Percentiles rank a stretch among this genome's conserved stretches.
These are phyloP conservation scores for Oscarella lobularis DNA, from an alignment of 37 sponge, comb jelly and placozoan genomes.

Conservation along the genomic window DNA sequence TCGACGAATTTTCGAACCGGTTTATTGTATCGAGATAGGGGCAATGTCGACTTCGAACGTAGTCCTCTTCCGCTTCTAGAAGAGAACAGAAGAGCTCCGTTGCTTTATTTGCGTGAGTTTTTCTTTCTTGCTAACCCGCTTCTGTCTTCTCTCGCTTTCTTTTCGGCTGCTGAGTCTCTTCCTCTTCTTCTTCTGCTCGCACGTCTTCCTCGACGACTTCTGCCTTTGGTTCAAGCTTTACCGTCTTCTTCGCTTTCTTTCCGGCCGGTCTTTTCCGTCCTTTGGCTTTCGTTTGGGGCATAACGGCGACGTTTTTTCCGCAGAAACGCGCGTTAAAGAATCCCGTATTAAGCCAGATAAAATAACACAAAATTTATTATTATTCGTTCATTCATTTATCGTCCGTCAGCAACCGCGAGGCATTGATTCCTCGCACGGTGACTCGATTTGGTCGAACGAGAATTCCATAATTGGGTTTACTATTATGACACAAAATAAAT, in stretches of 20 bases:
- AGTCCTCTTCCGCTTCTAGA: neutral
- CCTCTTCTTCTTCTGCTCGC: neutral
- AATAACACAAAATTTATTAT: neutral
- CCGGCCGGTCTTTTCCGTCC: no score
- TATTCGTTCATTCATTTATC: neutral
- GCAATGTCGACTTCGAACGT: neutral
- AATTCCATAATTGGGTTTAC: conserved; percentile 61
- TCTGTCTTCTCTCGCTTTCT: neutral
- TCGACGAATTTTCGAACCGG: neutral
- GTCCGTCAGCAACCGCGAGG: conserved; percentile 3
- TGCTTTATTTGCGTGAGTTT: no score
- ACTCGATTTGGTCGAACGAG: conserved; percentile 72
- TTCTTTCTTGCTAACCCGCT: neutral
- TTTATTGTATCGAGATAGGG: neutral
- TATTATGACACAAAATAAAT: neutral
- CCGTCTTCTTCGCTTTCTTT: no score
- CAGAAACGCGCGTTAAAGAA: no score
- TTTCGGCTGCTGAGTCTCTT: neutral
- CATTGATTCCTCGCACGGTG: conserved; percentile 78
- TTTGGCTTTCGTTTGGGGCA: no score
- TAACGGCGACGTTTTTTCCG: no score
- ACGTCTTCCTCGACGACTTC: neutral
- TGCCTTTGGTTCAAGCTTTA: no score
- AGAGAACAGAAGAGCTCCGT: no score
- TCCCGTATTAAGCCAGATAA: no score